Conservation (phyloP, 2,113 vertebrate species). For the Leptosomus discolor region DNA sequence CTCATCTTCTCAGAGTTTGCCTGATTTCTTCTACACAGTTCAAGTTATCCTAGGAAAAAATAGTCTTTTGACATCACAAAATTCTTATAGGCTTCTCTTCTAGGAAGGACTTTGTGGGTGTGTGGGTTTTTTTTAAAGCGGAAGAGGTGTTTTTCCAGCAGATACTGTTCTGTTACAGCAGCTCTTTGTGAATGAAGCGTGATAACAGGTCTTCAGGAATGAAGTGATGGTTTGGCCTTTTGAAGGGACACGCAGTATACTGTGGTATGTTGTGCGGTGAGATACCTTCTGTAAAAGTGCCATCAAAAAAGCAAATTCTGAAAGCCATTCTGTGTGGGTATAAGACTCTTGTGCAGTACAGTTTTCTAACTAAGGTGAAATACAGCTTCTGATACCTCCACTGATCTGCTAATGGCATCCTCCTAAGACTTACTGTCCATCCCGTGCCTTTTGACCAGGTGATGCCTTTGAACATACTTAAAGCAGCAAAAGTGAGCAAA, state of each 20-base stretch:
- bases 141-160: no score
- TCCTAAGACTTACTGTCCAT: not conserved
- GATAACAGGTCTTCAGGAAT: not conserved
- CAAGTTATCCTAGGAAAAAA: not conserved
- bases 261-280: not conserved
- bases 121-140: not conserved
- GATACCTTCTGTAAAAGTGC: not conserved
- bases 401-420: not conserved
- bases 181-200: not conserved
- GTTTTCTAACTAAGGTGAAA: not conserved
- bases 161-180: not conserved
- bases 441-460: not conserved
- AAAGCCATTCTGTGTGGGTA: not conserved
- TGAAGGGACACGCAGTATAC: not conserved
- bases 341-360: no score
- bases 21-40: not conserved
- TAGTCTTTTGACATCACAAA: not conserved
- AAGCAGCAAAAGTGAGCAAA: not conserved
- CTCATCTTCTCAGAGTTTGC: not conserved
- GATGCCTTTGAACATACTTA: not conserved
- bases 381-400: not conserved
- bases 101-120: not conserved
- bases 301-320: not conserved
- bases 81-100: not conserved
- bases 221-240: not conserved